Evolutionary conservation across 92 coral and sea anemone genomes (phyloP).

Genomic region (Phenganax subtilis): DNA sequence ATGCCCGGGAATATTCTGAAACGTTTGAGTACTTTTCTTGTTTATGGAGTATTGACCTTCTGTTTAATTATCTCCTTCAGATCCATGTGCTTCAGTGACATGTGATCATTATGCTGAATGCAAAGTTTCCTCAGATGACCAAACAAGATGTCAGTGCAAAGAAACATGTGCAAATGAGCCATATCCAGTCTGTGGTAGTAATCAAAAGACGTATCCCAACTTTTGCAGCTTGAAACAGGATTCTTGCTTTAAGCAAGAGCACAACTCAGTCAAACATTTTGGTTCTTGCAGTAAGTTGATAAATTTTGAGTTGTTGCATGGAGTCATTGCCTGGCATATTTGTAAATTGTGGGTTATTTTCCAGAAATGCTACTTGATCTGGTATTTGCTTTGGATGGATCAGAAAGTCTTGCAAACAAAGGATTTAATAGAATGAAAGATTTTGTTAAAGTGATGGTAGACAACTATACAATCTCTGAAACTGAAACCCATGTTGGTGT

Average conservation of each 20-base stretch:
- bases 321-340: background rate
- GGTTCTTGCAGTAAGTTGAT: constrained; percentile 79
- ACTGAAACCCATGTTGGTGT: constrained; percentile 54
- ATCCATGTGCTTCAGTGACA: constrained; percentile 77
- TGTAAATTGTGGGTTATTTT: background rate
- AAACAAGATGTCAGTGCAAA: constrained; percentile 77
- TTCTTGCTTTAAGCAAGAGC: constrained; percentile 72
- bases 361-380: constrained; percentile 19
- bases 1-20: too few species aligned
- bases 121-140: constrained; percentile 67
- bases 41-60: too few species aligned
- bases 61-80: constrained; percentile 25
- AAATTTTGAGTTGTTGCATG: background rate
- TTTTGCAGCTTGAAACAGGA: constrained; percentile 48
- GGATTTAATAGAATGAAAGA: constrained; percentile 65
- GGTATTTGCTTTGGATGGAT: constrained; percentile 57
- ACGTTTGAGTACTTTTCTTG: too few species aligned
- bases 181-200: constrained; percentile 32
- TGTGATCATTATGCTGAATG: constrained; percentile 89
- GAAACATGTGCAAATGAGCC: constrained; percentile 29
- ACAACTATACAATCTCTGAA: constrained; percentile 52
- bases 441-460: constrained; percentile 55
- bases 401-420: constrained; percentile 52
- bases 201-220: constrained; percentile 23
- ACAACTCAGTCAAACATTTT: constrained; percentile 54